These are phyloP conservation scores for Channa maculata DNA, from an alignment of 2,113 vertebrate genomes.

Conservation along the genomic window DNA sequence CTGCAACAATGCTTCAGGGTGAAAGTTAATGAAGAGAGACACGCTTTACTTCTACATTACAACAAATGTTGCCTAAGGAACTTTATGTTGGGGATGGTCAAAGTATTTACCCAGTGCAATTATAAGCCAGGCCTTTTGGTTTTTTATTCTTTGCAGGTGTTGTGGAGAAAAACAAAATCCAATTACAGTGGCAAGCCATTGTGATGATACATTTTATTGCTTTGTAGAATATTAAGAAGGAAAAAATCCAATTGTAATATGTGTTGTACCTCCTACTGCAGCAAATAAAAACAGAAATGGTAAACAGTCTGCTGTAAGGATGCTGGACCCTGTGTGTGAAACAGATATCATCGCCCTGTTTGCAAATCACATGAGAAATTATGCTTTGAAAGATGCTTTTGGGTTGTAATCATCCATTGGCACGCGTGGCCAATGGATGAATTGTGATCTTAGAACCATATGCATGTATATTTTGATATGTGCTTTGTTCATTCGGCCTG, in stretches of 20 bases:
- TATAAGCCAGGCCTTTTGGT: neutral
- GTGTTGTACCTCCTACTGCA: slow-evolving; percentile 4
- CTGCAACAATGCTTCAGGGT: no score
- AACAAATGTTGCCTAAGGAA: no score
- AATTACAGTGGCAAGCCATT: slow-evolving; percentile 9
- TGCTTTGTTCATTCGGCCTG: neutral
- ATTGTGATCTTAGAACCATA: neutral
- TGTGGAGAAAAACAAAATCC: slow-evolving; percentile 7
- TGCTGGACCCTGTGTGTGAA: neutral
- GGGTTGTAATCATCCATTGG: neutral
- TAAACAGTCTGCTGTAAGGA: neutral
- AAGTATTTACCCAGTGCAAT: neutral
- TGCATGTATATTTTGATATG: neutral
- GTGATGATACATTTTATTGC: slow-evolving; percentile 22
- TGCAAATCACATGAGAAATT: neutral
- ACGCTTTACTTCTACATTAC: no score
- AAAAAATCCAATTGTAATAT: slow-evolving; percentile 17
- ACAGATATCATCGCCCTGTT: neutral
- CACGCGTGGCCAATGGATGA: no score
- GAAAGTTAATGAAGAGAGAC: no score
- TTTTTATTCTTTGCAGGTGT: neutral
- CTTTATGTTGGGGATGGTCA: no score
- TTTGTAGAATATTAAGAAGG: slow-evolving; percentile 19
- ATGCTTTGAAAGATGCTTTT: neutral
- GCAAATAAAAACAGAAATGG: neutral